Conservation (phyloP, 1,140 invertebrate species). For the Drosophila azteca region DNA sequence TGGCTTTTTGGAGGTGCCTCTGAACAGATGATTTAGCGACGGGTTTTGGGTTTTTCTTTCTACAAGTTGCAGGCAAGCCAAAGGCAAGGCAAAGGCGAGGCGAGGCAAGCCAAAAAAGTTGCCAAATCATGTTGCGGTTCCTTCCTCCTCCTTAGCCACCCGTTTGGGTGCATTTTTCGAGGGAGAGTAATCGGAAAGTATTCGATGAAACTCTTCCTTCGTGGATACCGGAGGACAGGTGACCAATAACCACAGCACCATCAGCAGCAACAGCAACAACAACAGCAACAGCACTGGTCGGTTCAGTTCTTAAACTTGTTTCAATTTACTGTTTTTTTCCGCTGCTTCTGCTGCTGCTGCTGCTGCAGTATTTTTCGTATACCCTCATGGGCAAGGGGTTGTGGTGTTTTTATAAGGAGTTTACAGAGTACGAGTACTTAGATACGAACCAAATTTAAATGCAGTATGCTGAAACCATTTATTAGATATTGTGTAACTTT, state of each 20-base stretch:
- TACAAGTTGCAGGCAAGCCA: conserved; percentile 55
- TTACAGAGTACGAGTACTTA: too few relatives aligned
- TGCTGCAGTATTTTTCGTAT: conserved; percentile 23
- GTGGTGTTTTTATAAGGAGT: too few relatives aligned
- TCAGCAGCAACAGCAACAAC: conserved; percentile 36
- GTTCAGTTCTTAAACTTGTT: conserved; percentile 79
- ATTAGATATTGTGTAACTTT: too few relatives aligned
- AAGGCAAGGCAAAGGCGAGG: conserved; percentile 15
- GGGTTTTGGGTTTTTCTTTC: conserved; percentile 46
- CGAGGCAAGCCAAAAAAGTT: conserved; percentile 69
- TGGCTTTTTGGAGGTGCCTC: neutral
- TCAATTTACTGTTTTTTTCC: conserved; percentile 66
- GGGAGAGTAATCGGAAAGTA: conserved; percentile 67
- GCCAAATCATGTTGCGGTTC: conserved; percentile 65
- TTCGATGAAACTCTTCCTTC: conserved; percentile 45
- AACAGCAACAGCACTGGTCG: conserved; percentile 51
- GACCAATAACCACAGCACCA: conserved; percentile 57
- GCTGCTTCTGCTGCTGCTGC: conserved; percentile 17
- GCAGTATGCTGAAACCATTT: too few relatives aligned
- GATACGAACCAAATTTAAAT: too few relatives aligned
- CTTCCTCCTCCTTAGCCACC: conserved; percentile 14
- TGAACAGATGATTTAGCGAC: conserved; percentile 76
- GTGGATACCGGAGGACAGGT: conserved; percentile 59
- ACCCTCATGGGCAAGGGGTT: conserved; percentile 6
- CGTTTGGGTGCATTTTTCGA: conserved; percentile 40